phyloP scores from a whole-genome alignment of 2,888 invertebrate genomes.

The Platycheirus rosarum region DNA sequence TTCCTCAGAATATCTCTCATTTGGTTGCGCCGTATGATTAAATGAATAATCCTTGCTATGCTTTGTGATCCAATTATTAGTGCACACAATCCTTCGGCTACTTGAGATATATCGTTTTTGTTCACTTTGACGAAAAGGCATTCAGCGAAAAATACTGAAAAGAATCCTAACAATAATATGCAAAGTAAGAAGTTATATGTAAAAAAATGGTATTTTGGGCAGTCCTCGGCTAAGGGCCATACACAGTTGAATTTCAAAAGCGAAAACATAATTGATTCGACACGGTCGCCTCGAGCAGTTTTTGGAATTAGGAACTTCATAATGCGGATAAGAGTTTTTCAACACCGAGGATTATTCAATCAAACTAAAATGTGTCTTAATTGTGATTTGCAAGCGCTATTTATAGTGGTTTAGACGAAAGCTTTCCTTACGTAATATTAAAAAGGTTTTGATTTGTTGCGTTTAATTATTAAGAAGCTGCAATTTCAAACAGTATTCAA shows the following conservation, averaged over 20 bases:
- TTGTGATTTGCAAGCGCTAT: too few relatives aligned
- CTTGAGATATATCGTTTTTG: constrained; percentile 14
- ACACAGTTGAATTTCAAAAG: constrained; percentile 24
- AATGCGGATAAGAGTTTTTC: too few relatives aligned
- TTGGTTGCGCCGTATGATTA: constrained; percentile 15
- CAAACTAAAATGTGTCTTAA: too few relatives aligned
- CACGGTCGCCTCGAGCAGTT: background rate
- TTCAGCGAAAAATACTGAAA: constrained; percentile 17
- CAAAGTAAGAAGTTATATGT: constrained; percentile 9
- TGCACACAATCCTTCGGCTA: constrained; percentile 35
- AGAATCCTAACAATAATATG: background rate
- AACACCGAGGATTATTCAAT: too few relatives aligned
- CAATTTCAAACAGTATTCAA: too few relatives aligned
- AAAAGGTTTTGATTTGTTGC: too few relatives aligned
- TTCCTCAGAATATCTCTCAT: constrained; percentile 23
- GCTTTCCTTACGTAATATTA: too few relatives aligned
- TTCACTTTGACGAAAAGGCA: constrained; percentile 5
- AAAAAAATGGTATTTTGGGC: constrained; percentile 2
- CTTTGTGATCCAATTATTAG: constrained; percentile 12
- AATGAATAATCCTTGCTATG: constrained; percentile 7
- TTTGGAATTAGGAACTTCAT: constrained; percentile 27
- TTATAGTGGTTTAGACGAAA: too few relatives aligned
- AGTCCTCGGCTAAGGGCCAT: constrained; percentile 25
- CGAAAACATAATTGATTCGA: constrained; percentile 24
- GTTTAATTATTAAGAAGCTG: too few relatives aligned